Conservation (phyloP, 2,113 vertebrate species). For the Psephotus haematonotus region DNA sequence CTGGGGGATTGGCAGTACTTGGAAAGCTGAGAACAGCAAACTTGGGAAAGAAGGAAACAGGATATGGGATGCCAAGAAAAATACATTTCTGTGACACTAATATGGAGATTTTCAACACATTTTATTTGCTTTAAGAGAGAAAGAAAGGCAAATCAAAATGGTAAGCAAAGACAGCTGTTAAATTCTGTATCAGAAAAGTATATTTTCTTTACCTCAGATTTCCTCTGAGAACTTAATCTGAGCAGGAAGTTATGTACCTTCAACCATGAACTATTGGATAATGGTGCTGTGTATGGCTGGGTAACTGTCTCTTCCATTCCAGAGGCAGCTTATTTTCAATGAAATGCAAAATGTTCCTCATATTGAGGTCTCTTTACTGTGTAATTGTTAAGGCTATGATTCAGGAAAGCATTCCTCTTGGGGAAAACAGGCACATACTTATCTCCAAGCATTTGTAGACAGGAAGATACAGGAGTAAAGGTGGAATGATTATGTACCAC, state of each 20-base stretch:
- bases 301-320: background rate
- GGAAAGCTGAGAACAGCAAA: slow-evolving; percentile 53
- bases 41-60: slow-evolving; percentile 39
- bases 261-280: background rate
- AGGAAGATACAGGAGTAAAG: background rate
- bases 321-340: background rate
- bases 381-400: background rate
- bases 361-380: background rate
- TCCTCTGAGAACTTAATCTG: background rate
- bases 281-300: background rate
- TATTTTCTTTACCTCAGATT: background rate
- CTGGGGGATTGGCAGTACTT: slow-evolving; percentile 43
- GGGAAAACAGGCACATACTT: background rate
- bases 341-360: background rate
- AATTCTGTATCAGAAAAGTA: background rate
- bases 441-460: background rate
- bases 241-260: background rate
- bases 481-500: background rate
- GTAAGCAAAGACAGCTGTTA: slow-evolving; percentile 28
- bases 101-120: slow-evolving; percentile 22
- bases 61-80: slow-evolving; percentile 13
- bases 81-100: background rate
- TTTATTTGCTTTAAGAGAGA: background rate
- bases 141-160: slow-evolving; percentile 32
- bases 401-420: background rate